These are phyloP conservation scores for Sakesphorus luctuosus DNA, from an alignment of 2,113 vertebrate genomes.

Conservation along the genomic window DNA sequence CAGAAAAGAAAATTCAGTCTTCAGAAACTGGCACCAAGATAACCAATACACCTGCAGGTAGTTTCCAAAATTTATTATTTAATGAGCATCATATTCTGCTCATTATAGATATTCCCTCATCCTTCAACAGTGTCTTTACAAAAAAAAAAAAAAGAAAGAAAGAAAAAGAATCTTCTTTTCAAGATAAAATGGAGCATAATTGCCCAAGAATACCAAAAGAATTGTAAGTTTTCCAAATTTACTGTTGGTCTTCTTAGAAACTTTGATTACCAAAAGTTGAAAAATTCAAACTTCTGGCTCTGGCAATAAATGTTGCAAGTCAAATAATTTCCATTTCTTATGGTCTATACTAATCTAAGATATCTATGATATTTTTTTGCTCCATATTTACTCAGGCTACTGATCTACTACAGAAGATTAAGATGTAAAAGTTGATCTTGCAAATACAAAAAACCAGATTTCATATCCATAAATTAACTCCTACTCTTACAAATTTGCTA, in stretches of 20 bases:
- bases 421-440: neutral
- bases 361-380: neutral
- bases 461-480: neutral
- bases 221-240: neutral
- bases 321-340: neutral
- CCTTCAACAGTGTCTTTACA: neutral
- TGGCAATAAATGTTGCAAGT: neutral
- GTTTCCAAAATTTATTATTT: neutral
- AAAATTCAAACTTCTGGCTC: neutral
- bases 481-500: neutral
- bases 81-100: neutral
- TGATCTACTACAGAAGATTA: neutral
- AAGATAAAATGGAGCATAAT: neutral
- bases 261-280: neutral
- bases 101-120: neutral
- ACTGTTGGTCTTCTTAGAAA: neutral
- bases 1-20: neutral
- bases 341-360: neutral
- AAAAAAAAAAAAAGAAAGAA: neutral
- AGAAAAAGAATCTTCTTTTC: neutral
- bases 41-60: neutral
- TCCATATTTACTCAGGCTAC: neutral
- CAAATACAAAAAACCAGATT: neutral
- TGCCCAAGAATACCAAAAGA: neutral
- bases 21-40: neutral